These are phyloP conservation scores for Echiichthys vipera DNA, from an alignment of 2,797 vertebrate species.

Conservation along the genomic window DNA sequence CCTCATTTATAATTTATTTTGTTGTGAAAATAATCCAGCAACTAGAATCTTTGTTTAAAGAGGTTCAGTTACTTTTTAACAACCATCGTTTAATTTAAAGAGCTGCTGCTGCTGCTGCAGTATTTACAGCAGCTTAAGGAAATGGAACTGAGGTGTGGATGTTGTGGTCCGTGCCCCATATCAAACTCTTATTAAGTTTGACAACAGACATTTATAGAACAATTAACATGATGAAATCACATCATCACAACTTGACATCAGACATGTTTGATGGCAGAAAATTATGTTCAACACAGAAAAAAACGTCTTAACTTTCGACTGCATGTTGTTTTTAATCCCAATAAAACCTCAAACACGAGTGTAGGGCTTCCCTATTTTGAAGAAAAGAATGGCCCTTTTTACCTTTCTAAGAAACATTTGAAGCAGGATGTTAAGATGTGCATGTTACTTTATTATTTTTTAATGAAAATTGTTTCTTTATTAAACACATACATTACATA, in stretches of 20 bases:
- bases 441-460: background rate
- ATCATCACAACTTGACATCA: background rate
- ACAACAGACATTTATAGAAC: background rate
- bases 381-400: background rate
- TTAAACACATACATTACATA: too few species aligned
- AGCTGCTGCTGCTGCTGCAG: too few species aligned
- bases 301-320: background rate
- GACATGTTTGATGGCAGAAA: background rate
- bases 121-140: too few species aligned
- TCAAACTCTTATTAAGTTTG: too few species aligned
- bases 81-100: too few species aligned
- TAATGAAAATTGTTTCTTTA: too few species aligned
- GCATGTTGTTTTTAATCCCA: background rate
- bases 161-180: too few species aligned
- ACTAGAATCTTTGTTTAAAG: background rate
- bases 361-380: background rate
- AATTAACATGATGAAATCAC: background rate
- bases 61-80: too few species aligned
- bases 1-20: background rate
- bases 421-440: background rate
- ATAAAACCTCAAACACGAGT: background rate
- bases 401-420: background rate
- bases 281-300: background rate
- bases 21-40: background rate
- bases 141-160: too few species aligned